phyloP scores from a whole-genome alignment of 2,113 vertebrate genomes.

The Apodemus speciosus region DNA sequence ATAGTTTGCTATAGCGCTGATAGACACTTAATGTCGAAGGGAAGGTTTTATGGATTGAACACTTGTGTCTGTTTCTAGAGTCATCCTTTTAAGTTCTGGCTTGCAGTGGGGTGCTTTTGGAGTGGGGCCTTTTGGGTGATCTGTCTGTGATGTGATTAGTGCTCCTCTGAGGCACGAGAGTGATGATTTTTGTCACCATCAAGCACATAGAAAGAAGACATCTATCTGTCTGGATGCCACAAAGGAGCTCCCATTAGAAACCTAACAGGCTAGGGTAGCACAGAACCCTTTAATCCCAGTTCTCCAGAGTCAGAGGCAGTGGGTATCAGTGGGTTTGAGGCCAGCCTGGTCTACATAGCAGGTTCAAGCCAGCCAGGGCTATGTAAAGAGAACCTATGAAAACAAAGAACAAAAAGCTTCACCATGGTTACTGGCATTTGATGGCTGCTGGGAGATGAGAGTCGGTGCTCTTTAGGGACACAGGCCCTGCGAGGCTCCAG shows the following conservation, averaged over 20 bases:
- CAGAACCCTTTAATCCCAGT: background rate
- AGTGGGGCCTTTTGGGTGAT: background rate
- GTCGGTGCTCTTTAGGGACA: background rate
- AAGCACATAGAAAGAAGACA: background rate
- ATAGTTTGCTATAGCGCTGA: background rate
- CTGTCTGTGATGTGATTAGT: background rate
- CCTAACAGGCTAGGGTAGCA: background rate
- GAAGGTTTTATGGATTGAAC: background rate
- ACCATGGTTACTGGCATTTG: background rate
- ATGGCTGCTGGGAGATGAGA: background rate
- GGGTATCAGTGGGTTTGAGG: background rate
- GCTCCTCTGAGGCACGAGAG: background rate
- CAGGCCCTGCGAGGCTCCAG: background rate
- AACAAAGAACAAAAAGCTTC: background rate
- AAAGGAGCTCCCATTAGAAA: background rate
- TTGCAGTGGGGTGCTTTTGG: background rate
- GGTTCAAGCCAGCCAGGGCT: background rate
- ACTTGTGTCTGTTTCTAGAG: background rate
- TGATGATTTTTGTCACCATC: background rate
- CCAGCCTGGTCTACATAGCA: background rate
- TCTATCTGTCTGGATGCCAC: background rate
- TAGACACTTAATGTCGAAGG: background rate
- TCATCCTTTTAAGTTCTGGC: background rate
- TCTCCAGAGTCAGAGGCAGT: background rate
- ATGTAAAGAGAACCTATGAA: background rate